Conservation (phyloP, 2,797 vertebrate species). For the Acropternis orthonyx region DNA sequence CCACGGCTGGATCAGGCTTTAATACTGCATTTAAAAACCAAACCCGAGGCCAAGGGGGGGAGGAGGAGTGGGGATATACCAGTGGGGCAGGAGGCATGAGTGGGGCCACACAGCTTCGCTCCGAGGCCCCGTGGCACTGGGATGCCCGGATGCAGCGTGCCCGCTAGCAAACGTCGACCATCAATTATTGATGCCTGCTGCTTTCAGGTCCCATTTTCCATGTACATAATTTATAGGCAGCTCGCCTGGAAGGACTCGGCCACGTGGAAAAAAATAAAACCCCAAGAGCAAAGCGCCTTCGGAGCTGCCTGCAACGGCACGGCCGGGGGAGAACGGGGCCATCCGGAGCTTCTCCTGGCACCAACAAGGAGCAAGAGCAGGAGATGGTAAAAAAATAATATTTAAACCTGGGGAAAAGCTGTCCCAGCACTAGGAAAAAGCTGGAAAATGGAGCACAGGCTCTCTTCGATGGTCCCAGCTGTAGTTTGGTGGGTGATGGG, state of each 20-base stretch:
- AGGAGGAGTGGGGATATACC: not conserved
- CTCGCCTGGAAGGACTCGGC: not conserved
- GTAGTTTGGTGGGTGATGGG: not conserved
- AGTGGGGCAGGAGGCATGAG: fast-evolving
- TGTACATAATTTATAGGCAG: slow-evolving; percentile 75
- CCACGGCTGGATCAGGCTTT: not conserved
- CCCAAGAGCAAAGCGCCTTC: not conserved
- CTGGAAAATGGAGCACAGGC: not conserved
- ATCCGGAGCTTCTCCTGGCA: not conserved
- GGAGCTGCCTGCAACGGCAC: not conserved
- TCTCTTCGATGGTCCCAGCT: not conserved
- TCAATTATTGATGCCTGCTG: slow-evolving; percentile 73
- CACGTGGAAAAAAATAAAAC: not conserved
- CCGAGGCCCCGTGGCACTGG: fast-evolving
- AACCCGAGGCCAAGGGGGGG: not conserved
- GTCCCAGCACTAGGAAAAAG: not conserved
- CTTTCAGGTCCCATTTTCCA: slow-evolving; percentile 72
- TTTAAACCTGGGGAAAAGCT: not conserved
- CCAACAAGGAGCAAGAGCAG: not conserved
- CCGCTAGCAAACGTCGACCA: not conserved
- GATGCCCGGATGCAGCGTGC: not conserved
- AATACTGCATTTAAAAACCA: not conserved
- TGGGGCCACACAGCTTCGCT: not conserved
- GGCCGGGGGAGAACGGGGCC: fast-evolving
- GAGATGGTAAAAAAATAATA: not conserved